Evolutionary conservation across 2,888 invertebrate species (phyloP), one percentile per base, ranked within the genome.

Genomic region (Myopa testacea): DNA sequence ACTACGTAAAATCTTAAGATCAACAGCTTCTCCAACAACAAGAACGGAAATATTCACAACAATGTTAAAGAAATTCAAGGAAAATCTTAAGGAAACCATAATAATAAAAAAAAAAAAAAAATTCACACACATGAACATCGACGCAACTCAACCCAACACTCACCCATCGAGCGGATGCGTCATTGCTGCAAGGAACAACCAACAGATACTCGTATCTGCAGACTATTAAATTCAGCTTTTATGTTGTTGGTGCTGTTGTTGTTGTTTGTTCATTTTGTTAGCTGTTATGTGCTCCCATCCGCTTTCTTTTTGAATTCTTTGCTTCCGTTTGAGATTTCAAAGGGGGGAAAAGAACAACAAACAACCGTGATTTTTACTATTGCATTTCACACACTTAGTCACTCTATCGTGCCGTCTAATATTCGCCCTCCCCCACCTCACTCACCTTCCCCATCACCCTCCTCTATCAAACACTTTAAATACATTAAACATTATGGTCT

Each of bases 1-100:
- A 81, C 79, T 72, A 75, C 52, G 77, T 79, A 79, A 79, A 78
- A 78, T 78, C 67, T 80, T 79, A 70, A 77, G 75, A 69, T 68
- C 26, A 58, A 77, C 38, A 58, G 60, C 58, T 73, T 62, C 58
- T 26, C 50, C 62, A 76, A 76, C 16, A 71, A 40, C 52, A 58
- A 60, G 14, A 55, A 6, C 34, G 34, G 55, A n/a, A 68, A 45
- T 19, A 52, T 3, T 14, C 5, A 4, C n/a, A n/a, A 73, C 45
- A 63, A 40, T 34, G 19, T 52, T 26, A 37, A n/a, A 65, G 10
- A 37, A 38, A 7, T 75, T 38, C 67, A 1, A 52, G 55, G 68
- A 75, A 75, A 75, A 40, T 58, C 67, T 75, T 58, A 5, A 26
- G 7, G 55, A 55, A 67, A 67, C 45, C 4, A 55, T 26, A 37